Conservation (phyloP, 2,113 vertebrate genomes). For the Tonatia bakeri region DNA sequence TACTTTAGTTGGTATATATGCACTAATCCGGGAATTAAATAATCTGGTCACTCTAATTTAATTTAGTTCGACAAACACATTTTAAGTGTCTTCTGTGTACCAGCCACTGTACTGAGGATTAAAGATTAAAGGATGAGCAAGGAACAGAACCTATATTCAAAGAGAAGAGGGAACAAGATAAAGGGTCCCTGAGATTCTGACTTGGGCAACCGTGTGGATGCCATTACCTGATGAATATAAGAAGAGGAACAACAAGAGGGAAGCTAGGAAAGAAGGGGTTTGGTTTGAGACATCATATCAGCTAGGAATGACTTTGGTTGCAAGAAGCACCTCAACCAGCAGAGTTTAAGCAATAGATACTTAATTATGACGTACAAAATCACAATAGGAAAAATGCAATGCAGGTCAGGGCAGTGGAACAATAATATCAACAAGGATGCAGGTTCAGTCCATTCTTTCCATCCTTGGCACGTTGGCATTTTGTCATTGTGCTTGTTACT, state of each 20-base stretch:
- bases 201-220: neutral
- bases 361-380: neutral
- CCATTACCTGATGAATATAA: neutral
- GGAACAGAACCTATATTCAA: neutral
- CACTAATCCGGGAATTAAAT: neutral
- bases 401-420: neutral
- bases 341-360: neutral
- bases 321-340: neutral
- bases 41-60: neutral
- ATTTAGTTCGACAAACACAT: neutral
- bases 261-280: neutral
- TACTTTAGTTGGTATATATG: neutral
- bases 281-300: neutral
- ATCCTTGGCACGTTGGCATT: neutral
- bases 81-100: neutral
- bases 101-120: neutral
- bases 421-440: neutral
- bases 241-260: neutral
- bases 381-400: neutral
- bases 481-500: neutral
- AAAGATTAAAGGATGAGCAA: neutral
- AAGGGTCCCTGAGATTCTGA: neutral
- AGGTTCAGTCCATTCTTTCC: neutral
- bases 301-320: neutral
- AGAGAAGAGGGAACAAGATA: neutral